These are phyloP conservation scores for Chrysopilus asiliformis DNA, from an alignment of 2,888 invertebrate genomes.

Conservation along the genomic window DNA sequence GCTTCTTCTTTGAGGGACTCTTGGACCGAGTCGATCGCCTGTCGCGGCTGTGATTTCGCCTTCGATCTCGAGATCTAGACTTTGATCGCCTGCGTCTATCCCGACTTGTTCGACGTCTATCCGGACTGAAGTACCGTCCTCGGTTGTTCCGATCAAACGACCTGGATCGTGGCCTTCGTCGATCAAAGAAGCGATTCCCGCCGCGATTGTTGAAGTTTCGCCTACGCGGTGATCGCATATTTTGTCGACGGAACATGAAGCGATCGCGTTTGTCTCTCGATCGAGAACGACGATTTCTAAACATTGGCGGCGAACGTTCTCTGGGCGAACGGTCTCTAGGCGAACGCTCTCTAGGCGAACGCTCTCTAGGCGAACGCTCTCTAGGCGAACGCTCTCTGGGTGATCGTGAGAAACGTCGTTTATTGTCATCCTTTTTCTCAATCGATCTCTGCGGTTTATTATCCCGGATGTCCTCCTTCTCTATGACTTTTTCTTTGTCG, in stretches of 20 bases:
- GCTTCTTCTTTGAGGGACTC: conserved; percentile 4
- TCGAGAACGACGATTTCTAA: conserved; percentile 7
- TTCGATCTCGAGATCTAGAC: conserved; percentile 18
- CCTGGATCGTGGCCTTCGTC: conserved; percentile 23
- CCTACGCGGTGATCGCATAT: conserved; percentile 25
- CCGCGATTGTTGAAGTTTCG: conserved; percentile 22
- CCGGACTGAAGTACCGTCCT: conserved; percentile 21
- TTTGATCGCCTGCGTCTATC: conserved; percentile 22
- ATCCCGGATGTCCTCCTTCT: conserved; percentile 8
- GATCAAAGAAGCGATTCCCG: conserved; percentile 24
- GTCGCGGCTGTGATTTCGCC: conserved; percentile 6
- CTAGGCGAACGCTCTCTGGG: conserved; percentile 13
- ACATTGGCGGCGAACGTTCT: conserved; percentile 21
- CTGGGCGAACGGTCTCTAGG: conserved; percentile 16
- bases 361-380: conserved; percentile 18
- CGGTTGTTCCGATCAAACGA: conserved; percentile 28
- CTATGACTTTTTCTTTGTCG: conserved; percentile 16
- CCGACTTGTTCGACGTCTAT: conserved; percentile 20
- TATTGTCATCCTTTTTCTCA: neutral
- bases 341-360: conserved; percentile 20
- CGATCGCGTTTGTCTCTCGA: conserved; percentile 19
- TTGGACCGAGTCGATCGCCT: conserved; percentile 13
- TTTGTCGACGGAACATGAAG: conserved; percentile 20
- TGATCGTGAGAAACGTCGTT: conserved; percentile 12
- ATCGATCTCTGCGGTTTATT: neutral